A percentile compares a stretch with the other conserved stretches of the same genome.
These are phyloP conservation scores for Pygocentrus nattereri DNA, from an alignment of 2,797 vertebrate species.

Conservation along the genomic window DNA sequence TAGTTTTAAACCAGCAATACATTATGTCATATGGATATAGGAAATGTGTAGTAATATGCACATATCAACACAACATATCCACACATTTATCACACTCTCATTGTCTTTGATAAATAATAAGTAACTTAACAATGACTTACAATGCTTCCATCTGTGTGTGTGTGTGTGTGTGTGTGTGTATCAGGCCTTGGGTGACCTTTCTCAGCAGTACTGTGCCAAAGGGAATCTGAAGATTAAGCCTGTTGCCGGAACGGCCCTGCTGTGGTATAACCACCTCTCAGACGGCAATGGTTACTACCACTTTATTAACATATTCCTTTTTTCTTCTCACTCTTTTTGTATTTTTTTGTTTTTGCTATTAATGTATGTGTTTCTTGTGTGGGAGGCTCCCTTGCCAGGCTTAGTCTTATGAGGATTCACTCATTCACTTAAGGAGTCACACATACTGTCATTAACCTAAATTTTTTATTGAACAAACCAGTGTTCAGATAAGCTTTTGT, in stretches of 20 bases:
- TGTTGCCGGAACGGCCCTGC: conserved; percentile 88
- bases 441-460: too few species aligned
- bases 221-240: conserved; percentile 93
- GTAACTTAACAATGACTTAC: conserved; percentile 28
- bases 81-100: not conserved
- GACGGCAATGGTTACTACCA: conserved; percentile 88
- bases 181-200: conserved; percentile 93
- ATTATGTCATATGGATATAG: too few species aligned
- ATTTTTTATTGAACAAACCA: too few species aligned
- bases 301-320: not conserved
- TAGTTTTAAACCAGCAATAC: too few species aligned
- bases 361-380: too few species aligned
- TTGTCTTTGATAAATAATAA: not conserved
- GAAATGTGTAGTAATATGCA: too few species aligned
- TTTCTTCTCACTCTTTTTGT: not conserved
- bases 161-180: conserved; percentile 42
- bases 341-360: not conserved
- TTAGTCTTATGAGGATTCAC: too few species aligned
- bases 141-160: conserved; percentile 3
- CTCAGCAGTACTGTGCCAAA: conserved; percentile 89
- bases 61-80: too few species aligned
- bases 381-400: too few species aligned
- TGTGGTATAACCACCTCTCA: conserved; percentile 98
- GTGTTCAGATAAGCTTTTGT: too few species aligned
- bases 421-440: too few species aligned